phyloP scores from a whole-genome alignment of 1,140 invertebrate genomes.

The Hyphantria cunea region DNA sequence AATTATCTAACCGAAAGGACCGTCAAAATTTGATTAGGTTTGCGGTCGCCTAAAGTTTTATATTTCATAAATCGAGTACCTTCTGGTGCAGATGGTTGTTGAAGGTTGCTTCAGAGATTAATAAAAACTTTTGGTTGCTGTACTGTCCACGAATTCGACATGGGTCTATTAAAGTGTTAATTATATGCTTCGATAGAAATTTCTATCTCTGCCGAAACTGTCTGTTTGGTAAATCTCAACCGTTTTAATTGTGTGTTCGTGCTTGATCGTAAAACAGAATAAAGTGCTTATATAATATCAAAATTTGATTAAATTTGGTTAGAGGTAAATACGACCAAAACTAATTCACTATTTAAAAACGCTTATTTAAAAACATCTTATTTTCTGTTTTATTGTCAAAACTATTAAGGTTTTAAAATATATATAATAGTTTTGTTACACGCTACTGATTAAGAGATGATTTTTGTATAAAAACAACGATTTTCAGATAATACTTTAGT shows the following conservation, averaged over 20 bases:
- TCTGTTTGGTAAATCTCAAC: background rate
- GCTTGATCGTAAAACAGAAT: slow-evolving; percentile 7
- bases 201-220: slow-evolving; percentile 2
- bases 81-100: slow-evolving; percentile 20
- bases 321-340: no score
- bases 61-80: slow-evolving; percentile 40
- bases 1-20: slow-evolving; percentile 41
- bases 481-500: no score
- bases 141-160: slow-evolving; percentile 3
- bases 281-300: no score
- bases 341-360: no score
- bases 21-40: slow-evolving; percentile 45
- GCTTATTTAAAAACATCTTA: no score
- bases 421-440: no score
- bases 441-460: no score
- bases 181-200: slow-evolving; percentile 14
- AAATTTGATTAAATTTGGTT: no score
- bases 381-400: no score
- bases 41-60: slow-evolving; percentile 37
- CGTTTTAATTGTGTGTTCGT: background rate
- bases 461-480: no score
- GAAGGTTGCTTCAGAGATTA: slow-evolving; percentile 15
- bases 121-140: slow-evolving; percentile 26
- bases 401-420: no score
- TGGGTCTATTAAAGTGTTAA: background rate